Percentiles rank a stretch among this genome's conserved stretches.
Conservation (phyloP, 2,888 invertebrate genomes). For the Acronicta psi region DNA sequence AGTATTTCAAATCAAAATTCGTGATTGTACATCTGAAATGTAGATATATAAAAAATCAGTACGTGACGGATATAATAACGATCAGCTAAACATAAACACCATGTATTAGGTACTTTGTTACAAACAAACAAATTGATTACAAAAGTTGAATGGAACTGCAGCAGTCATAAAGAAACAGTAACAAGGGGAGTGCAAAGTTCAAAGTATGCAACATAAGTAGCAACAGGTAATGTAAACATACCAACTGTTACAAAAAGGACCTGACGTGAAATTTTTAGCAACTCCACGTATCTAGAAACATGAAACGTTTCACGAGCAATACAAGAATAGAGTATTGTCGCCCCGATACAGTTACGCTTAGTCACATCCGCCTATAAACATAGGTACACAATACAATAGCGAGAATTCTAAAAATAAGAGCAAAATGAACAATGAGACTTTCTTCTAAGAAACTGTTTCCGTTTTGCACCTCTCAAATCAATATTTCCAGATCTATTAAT, state of each 20-base stretch:
- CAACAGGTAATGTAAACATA: constrained; percentile 13
- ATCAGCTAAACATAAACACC: too few relatives aligned
- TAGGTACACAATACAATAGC: constrained; percentile 63
- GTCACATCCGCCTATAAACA: constrained; percentile 75
- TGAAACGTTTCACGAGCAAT: constrained; percentile 61
- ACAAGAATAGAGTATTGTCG: constrained; percentile 75
- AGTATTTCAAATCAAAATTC: background rate
- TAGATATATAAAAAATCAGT: background rate
- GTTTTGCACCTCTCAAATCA: constrained; percentile 30
- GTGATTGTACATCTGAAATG: background rate
- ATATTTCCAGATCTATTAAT: constrained; percentile 27
- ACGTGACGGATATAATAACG: too few relatives aligned
- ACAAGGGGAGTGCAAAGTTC: background rate
- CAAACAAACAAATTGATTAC: background rate
- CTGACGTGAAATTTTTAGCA: constrained; percentile 43
- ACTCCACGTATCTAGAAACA: constrained; percentile 48
- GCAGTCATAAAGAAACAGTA: background rate
- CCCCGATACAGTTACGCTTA: constrained; percentile 72
- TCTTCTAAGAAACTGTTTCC: constrained; percentile 58
- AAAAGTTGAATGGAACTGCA: background rate
- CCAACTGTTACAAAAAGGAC: constrained; percentile 33
- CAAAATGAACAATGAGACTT: constrained; percentile 66
- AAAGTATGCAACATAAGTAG: background rate
- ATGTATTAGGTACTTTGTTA: background rate
- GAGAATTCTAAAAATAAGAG: constrained; percentile 66